Conservation (phyloP, 2,113 vertebrate species). For the Microtus ochrogaster region DNA sequence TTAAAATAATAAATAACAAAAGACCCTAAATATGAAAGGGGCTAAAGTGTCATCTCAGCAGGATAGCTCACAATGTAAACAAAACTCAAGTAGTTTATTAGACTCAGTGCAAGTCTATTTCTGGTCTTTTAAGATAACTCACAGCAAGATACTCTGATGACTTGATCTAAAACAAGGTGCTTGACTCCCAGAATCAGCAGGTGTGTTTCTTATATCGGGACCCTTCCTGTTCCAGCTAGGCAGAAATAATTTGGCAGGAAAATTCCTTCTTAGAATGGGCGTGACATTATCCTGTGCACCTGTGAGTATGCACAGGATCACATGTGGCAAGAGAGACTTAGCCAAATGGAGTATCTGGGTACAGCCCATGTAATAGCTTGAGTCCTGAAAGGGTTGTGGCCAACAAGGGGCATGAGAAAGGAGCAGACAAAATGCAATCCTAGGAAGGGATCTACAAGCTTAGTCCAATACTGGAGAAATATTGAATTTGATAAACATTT, state of each 20-base stretch:
- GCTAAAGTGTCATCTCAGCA: not conserved
- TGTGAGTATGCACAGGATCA: not conserved
- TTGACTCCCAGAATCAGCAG: not conserved
- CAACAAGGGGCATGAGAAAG: not conserved
- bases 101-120: not conserved
- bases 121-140: not conserved
- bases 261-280: not conserved
- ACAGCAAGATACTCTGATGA: not conserved
- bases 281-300: not conserved
- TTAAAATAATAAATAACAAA: not conserved
- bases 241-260: not conserved
- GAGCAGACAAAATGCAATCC: not conserved
- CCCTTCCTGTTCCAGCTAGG: not conserved
- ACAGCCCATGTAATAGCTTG: not conserved
- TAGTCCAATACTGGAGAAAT: not conserved
- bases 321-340: not conserved
- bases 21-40: not conserved
- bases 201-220: not conserved
- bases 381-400: not conserved
- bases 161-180: not conserved
- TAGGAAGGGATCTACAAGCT: not conserved
- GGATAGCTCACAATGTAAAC: not conserved
- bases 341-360: not conserved
- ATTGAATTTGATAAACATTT: not conserved
- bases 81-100: not conserved